phyloP scores from a whole-genome alignment of 1,140 invertebrate species.

The Lordiphosa mommai region DNA sequence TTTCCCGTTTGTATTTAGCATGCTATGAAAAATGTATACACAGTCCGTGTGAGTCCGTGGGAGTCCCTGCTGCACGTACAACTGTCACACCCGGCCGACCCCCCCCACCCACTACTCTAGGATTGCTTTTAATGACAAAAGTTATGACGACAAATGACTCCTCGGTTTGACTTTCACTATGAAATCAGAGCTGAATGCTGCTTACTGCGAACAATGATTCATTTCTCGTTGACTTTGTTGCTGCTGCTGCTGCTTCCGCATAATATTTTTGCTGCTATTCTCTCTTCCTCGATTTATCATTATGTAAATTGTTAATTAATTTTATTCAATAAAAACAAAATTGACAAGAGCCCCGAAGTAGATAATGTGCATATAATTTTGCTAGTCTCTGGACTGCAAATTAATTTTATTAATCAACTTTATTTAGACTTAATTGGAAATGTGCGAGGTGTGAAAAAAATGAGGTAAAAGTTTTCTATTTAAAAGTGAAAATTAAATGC shows the following conservation, averaged over 20 bases:
- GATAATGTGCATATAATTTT: constrained; percentile 47
- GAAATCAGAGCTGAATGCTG: constrained; percentile 48
- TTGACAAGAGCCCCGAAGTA: background rate
- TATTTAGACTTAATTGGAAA: constrained; percentile 59
- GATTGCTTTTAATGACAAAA: constrained; percentile 65
- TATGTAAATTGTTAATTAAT: constrained; percentile 69
- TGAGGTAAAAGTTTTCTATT: too few relatives aligned
- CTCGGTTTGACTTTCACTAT: constrained; percentile 62
- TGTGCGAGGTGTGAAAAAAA: background rate
- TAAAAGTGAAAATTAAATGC: constrained; percentile 13
- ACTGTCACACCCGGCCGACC: constrained; percentile 11
- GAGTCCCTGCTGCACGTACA: constrained; percentile 57
- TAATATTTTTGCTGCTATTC: constrained; percentile 45
- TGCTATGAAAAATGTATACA: constrained; percentile 73
- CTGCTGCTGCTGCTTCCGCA: constrained; percentile 27
- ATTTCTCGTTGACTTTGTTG: constrained; percentile 48
- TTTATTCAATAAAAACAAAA: constrained; percentile 21
- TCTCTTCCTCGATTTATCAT: constrained; percentile 46
- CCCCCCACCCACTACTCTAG: background rate
- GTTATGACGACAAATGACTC: constrained; percentile 75
- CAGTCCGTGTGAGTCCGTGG: constrained; percentile 50
- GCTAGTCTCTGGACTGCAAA: constrained; percentile 40
- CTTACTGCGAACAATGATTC: constrained; percentile 59
- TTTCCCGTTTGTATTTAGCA: constrained; percentile 45
- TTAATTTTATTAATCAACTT: constrained; percentile 71